Percentiles rank a stretch among this genome's conserved stretches.
These are phyloP conservation scores for Sebastes miniatus DNA, from an alignment of 2,797 vertebrate genomes.

Conservation along the genomic window DNA sequence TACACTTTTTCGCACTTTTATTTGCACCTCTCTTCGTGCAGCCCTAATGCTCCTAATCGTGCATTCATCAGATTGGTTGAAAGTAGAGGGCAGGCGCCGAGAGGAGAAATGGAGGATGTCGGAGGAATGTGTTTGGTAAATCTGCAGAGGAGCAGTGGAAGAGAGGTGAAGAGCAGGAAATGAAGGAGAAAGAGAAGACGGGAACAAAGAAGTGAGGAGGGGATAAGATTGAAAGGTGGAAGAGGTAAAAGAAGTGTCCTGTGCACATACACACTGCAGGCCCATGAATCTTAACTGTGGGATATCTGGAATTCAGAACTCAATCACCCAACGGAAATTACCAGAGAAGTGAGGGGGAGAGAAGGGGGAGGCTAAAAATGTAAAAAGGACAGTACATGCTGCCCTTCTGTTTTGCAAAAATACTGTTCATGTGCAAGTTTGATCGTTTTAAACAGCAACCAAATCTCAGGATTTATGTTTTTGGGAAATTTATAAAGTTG, in stretches of 20 bases:
- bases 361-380: conserved; percentile 20
- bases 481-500: neutral
- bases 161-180: conserved; percentile 23
- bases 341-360: conserved; percentile 5
- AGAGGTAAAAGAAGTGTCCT: conserved; percentile 14
- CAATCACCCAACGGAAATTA: conserved; percentile 66
- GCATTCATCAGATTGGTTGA: conserved; percentile 26
- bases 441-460: neutral
- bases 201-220: neutral
- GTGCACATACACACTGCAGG: conserved; percentile 28
- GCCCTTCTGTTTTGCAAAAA: conserved; percentile 4
- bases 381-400: conserved; percentile 38
- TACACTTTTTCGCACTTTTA: conserved; percentile 6
- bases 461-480: neutral
- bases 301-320: conserved; percentile 66
- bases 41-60: neutral
- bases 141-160: conserved; percentile 5
- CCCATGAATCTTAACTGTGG: conserved; percentile 59
- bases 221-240: conserved; percentile 10
- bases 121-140: conserved; percentile 38
- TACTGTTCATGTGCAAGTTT: neutral
- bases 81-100: conserved; percentile 4
- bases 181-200: conserved; percentile 11
- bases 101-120: conserved; percentile 35
- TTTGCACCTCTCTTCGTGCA: neutral